Evolutionary conservation across 2,797 vertebrate genomes (phyloP), one percentile per base, ranked within the genome.

Genomic region (Ctenopoma kingsleyae): DNA sequence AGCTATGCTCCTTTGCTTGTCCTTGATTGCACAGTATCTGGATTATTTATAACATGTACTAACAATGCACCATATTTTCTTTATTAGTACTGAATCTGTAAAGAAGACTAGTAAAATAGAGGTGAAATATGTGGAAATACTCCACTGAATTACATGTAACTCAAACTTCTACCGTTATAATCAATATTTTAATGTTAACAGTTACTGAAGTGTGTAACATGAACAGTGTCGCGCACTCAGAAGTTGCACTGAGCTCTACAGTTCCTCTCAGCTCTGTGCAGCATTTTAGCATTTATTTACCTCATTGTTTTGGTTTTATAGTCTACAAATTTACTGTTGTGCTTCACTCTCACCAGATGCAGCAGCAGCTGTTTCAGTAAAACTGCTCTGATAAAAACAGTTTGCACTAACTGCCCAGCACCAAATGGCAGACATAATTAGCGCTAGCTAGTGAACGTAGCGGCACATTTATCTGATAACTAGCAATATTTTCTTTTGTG

Each of bases 11-110:
- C 0, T 27, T 27, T 27, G 3, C 16, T 27, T 27, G 3, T 12
- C 41, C 11, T 48, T 49, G 43, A 44, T 59, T 75, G 12, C 12
- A 47, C n/a, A 20, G 27, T 27, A 25, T 58, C 25, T 52, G 8
- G 25, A 55, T 53, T 12, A n/a, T n/a, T n/a, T n/a, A n/a, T n/a
- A n/a, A n/a, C n/a, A n/a, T n/a, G n/a, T n/a, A n/a, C n/a, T n/a
- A n/a, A n/a, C n/a, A n/a, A n/a, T 6, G 11, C 5, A 40, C 13
- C 12, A 15, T 44, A 19, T 22, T 12, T 13, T 47, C 10, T 11
- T 5, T 47, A 11, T 47, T 47, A 11, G 1, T 20, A 5, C 46
- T 44, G 2, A 43, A 43, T 2, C 7, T n/a, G 16, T 2, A 38
- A 32, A 8, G 32, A 7, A 32, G 9, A 32, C 32, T 32, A 10